Base-by-base conservation (phyloP, 2,888 invertebrate genomes). In the Ectemnius lituratus region DNA sequence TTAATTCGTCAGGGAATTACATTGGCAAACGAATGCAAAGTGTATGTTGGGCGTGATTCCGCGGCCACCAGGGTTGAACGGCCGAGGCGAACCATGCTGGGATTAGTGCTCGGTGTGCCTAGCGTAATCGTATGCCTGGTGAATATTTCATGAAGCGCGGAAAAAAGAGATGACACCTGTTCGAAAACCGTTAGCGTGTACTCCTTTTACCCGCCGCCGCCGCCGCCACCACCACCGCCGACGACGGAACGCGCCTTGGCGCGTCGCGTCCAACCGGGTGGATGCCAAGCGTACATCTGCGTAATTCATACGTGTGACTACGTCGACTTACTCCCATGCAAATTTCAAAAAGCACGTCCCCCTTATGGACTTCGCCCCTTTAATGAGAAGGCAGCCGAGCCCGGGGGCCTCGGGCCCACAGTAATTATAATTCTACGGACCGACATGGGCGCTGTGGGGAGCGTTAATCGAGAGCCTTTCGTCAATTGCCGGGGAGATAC, bases 91-190 rank as follows among this genome's bases (percentile, higher is more conserved):
- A 16, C 79, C 80, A 81, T 79, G 79, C 79, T 81, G 79, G 83
- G 83, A 84, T 83, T 84, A 80, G 83, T 73, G 74, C 70, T 64
- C 71, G 66, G 80, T 77, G 84, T 37, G 37, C 8, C 81, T 79
- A 82, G 75, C 82, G 83, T 86, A 85, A 87, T 87, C 86, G 84
- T 86, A 87, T 87, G 87, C 84, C 85, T 87, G 78, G 87, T 88
- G 88, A 88, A 88, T 88, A 88, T 88, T 88, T 88, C 84, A 88
- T 87, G 87, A 87, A 86, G 82, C 83, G 76, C 74, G 84, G 83
- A 86, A 88, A 87, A 84, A 86, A 86, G 86, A 84, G 85, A 85
- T 85, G 88, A 87, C 88, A 88, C 85, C 86, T 87, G 87, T 84
- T 86, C 82, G 77, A 76, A 86, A 85, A 86, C 87, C 86, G 87